Evolutionary conservation across 2,113 vertebrate species (phyloP).

Genomic region (Channa maculata): DNA sequence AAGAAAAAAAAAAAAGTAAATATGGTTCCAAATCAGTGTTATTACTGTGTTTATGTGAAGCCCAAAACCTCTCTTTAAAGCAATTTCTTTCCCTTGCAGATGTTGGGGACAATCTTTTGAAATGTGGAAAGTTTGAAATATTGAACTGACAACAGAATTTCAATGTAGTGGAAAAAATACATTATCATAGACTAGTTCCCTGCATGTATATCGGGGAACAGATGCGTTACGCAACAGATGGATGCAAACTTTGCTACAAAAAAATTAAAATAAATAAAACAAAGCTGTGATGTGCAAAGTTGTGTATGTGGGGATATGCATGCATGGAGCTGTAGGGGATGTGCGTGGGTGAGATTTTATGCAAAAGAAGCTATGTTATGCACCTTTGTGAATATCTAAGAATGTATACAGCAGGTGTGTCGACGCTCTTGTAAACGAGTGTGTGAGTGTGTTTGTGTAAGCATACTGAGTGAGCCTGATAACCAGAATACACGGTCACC

Average conservation of each 20-base stretch:
- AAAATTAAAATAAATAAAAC: conserved; percentile 17
- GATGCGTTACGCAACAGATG: conserved; percentile 26
- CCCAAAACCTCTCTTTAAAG: conserved; percentile 59
- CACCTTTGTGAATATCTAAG: conserved; percentile 6
- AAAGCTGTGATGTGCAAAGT: background rate
- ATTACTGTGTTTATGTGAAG: conserved; percentile 54
- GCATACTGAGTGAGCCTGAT: conserved; percentile 65
- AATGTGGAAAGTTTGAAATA: conserved; percentile 54
- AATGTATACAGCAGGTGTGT: no score
- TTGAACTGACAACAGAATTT: conserved; percentile 55
- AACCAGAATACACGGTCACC: conserved; percentile 75
- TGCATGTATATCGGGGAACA: conserved; percentile 11
- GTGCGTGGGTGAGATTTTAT: background rate
- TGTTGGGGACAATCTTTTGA: conserved; percentile 61
- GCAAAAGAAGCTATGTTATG: background rate
- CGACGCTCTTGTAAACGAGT: background rate
- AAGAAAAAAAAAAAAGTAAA: background rate
- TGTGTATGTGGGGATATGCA: conserved; percentile 2
- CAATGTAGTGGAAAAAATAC: conserved; percentile 49
- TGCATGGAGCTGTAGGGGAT: conserved; percentile 6
- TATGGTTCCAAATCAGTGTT: conserved; percentile 41
- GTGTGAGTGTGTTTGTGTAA: conserved; percentile 34
- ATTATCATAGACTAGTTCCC: conserved; percentile 43
- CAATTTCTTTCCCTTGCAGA: conserved; percentile 55
- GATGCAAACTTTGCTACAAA: conserved; percentile 28